Conservation (phyloP, 2,888 invertebrate species). For the Hydropsyche betteni region DNA sequence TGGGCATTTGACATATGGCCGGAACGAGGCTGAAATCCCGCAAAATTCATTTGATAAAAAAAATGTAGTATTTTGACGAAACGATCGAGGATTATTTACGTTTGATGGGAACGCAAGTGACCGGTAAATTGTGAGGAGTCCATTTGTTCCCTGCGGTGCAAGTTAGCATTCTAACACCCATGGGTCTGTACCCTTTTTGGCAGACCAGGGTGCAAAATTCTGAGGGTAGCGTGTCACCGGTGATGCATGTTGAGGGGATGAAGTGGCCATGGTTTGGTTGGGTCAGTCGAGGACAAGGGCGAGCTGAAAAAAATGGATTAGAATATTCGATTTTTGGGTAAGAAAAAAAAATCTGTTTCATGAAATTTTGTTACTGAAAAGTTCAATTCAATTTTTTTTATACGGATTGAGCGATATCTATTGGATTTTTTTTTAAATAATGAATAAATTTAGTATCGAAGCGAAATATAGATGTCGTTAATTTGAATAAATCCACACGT, state of each 20-base stretch:
- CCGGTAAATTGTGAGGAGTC: constrained; percentile 55
- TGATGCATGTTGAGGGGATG: constrained; percentile 64
- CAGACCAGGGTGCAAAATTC: constrained; percentile 64
- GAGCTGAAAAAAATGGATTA: constrained; percentile 54
- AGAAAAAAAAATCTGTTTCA: too few relatives aligned
- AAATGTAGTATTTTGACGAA: too few relatives aligned
- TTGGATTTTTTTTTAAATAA: too few relatives aligned
- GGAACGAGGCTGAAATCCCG: constrained; percentile 56
- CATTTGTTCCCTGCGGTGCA: constrained; percentile 57
- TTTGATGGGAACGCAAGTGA: constrained; percentile 55
- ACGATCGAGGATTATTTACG: not conserved
- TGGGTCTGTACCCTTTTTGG: constrained; percentile 60
- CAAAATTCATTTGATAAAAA: too few relatives aligned
- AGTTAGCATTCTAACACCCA: constrained; percentile 54
- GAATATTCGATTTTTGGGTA: too few relatives aligned
- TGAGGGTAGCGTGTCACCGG: constrained; percentile 60
- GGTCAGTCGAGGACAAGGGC: constrained; percentile 62
- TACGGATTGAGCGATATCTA: too few relatives aligned
- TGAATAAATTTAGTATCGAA: too few relatives aligned
- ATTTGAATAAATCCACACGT: too few relatives aligned
- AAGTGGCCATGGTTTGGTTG: constrained; percentile 64
- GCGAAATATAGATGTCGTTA: too few relatives aligned
- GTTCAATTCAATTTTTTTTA: too few relatives aligned
- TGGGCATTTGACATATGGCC: constrained; percentile 72
- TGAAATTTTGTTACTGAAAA: too few relatives aligned